phyloP scores from a whole-genome alignment of 2,888 invertebrate genomes.

The Epistrophe grossulariae region DNA sequence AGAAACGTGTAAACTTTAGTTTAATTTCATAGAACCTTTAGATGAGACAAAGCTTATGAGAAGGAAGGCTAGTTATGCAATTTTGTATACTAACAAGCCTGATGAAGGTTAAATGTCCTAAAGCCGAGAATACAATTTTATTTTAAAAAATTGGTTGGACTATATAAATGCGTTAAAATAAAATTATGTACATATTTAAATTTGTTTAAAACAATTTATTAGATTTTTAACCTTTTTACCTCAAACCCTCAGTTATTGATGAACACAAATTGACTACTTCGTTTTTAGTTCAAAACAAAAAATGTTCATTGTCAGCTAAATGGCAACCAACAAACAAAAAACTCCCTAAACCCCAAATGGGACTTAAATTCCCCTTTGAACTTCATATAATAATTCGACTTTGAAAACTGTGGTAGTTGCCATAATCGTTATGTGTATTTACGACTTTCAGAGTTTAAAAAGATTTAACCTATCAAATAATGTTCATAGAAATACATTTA shows the following conservation, averaged over 20 bases:
- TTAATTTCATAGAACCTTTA: background rate
- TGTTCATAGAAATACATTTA: background rate
- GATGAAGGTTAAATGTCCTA: too few species aligned
- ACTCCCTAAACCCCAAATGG: background rate
- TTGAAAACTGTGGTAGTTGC: background rate
- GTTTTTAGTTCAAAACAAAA: too few species aligned
- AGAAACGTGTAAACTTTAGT: background rate
- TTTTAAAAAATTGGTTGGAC: too few species aligned
- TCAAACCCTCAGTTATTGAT: too few species aligned
- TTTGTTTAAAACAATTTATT: too few species aligned
- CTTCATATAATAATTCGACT: background rate
- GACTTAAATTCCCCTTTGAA: background rate
- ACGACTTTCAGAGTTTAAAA: slow-evolving; percentile 3
- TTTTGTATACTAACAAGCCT: too few species aligned
- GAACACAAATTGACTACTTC: too few species aligned
- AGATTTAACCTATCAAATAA: background rate
- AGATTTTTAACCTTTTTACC: too few species aligned
- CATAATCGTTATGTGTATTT: background rate
- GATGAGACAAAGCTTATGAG: background rate
- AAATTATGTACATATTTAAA: too few species aligned
- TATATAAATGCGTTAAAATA: too few species aligned
- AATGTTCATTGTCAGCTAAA: too few species aligned
- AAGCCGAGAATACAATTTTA: too few species aligned
- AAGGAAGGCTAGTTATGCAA: background rate
- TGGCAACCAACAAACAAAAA: background rate